Evolutionary conservation across 2,113 vertebrate genomes (phyloP), one percentile per base, ranked within the genome.

Genomic region (Cariama cristata): DNA sequence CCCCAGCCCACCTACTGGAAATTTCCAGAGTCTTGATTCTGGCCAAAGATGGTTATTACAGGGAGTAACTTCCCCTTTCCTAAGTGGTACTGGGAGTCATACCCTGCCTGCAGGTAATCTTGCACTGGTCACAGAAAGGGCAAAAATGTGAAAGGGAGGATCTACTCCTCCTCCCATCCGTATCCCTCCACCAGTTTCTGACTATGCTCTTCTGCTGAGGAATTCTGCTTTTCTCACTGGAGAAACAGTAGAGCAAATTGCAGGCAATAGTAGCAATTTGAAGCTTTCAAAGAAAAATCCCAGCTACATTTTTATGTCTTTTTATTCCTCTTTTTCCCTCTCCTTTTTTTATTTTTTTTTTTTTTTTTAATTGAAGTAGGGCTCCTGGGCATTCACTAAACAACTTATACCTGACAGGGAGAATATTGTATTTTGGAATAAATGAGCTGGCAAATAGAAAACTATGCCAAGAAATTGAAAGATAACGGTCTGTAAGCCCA

Each of bases 401-500:
- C 22, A 92, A 58, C 50, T 73, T 76, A 18, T 52, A 27, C 68
- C 67, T 76, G 74, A 80, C 9, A 12, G 17, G 18, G 53, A 88
- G 24, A 53, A 77, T 62, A 77, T 47, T 90, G 47, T 44, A 74
- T 66, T 90, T 94, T 92, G 55, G 64, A 92, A 77, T 50, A 95
- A 97, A 94, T 63, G 55, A 95, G 20, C 59, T 94, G 67, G 55
- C 26, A 96, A 92, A 94, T 59, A 90, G 75, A 96, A 92, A 97
- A 86, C 74, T 90, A 80, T 68, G 62, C 35, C 28, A 35, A 64
- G 77, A 93, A 91, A 88, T 62, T 80, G 72, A 83, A 95, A 91
- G 77, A 96, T 60, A 93, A 84, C 52, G 24, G 30, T 77, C 64
- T 86, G 30, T 60, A 79, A 92, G 52, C 44, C 87, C 52, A 90